phyloP scores from a whole-genome alignment of 92 coral and sea anemone genomes.

The Bergia sp. region DNA sequence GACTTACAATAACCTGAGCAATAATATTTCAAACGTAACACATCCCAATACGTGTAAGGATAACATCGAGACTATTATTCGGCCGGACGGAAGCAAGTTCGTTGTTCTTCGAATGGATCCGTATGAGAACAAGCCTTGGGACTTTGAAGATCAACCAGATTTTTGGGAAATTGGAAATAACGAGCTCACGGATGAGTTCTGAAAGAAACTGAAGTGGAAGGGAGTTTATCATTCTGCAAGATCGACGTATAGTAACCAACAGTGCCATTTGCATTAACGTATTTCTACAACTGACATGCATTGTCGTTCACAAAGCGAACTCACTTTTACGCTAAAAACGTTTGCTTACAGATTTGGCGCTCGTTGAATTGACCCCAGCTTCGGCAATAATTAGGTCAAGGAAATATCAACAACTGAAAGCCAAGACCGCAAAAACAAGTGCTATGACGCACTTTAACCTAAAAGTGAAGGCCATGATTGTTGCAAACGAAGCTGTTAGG shows the following conservation, averaged over 20 bases:
- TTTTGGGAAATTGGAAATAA: neutral
- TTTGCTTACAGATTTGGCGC: neutral
- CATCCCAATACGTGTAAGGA: neutral
- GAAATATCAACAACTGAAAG: neutral
- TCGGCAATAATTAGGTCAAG: neutral
- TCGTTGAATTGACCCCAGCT: neutral
- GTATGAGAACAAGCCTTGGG: neutral
- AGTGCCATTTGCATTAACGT: too few relatives aligned
- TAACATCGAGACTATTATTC: neutral
- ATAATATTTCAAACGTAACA: neutral
- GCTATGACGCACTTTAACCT: neutral
- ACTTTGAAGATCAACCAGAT: constrained; percentile 1
- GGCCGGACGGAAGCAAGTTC: constrained; percentile 18
- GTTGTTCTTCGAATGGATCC: constrained; percentile 15
- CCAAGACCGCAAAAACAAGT: neutral
- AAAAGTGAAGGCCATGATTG: neutral
- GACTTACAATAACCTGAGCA: neutral
- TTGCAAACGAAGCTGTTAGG: neutral
- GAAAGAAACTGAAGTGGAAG: neutral
- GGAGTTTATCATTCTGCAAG: neutral
- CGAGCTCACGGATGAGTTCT: neutral
- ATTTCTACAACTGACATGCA: too few relatives aligned
- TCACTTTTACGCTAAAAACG: neutral
- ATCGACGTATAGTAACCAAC: neutral
- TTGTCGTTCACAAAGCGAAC: too few relatives aligned